phyloP scores from a whole-genome alignment of 2,113 vertebrate genomes.

The Felis catus region DNA sequence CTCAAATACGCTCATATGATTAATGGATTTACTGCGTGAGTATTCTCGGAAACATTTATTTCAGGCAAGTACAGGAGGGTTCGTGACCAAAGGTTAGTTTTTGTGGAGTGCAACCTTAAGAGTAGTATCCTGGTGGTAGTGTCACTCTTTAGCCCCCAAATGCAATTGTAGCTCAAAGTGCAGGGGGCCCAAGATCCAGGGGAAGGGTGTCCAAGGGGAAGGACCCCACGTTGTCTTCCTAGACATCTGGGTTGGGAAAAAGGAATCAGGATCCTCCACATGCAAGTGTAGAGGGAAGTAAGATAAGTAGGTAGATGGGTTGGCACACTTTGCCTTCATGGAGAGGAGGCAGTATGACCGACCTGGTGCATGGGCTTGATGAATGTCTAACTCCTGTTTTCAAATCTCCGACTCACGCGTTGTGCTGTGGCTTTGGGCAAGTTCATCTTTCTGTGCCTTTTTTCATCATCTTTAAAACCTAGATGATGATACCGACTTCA shows the following conservation, averaged over 20 bases:
- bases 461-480: conserved; percentile 9
- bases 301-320: neutral
- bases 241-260: neutral
- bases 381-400: neutral
- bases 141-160: neutral
- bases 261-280: neutral
- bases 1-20: conserved; percentile 99
- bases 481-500: neutral
- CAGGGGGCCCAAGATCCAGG: neutral
- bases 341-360: accelerated
- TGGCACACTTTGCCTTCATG: neutral
- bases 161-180: neutral
- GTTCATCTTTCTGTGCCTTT: neutral
- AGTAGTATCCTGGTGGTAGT: neutral
- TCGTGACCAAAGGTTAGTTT: conserved; percentile 1
- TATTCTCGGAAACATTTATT: conserved; percentile 67
- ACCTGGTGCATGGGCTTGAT: neutral
- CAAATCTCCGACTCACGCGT: neutral
- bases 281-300: neutral
- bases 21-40: conserved; percentile 98
- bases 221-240: neutral
- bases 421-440: neutral
- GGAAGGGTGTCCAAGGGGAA: neutral
- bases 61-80: neutral
- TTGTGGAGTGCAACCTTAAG: neutral